Evolutionary conservation across 2,797 vertebrate species (phyloP), one percentile per base, ranked within the genome.

Genomic region (Dendrocincla tyrannina): DNA sequence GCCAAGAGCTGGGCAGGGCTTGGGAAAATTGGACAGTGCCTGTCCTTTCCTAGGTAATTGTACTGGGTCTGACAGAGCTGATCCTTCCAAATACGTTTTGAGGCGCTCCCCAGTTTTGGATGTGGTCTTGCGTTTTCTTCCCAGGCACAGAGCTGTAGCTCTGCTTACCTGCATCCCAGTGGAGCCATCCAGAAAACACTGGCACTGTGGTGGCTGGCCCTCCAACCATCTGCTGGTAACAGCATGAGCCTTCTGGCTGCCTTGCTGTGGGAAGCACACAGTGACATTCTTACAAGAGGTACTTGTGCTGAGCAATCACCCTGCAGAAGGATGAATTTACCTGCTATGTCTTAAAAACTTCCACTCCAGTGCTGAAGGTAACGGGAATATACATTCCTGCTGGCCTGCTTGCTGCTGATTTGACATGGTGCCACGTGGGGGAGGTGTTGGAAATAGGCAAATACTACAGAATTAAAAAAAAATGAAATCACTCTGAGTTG

Each of bases 371-470:
- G 22, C 67, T 58, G 58, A 50, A 88, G 81, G 81, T 85, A 88
- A 93, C 67, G 66, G 84, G 81, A 86, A 73, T 80, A 75, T 56
- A 75, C 7, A 4, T 88, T 86, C 72, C 87, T 88, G 69, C 76
- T 95, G 90, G 88, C 46, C 84, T 37, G 62, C 85, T 90, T 33
- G 73, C 91, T 88, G 93, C 77, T 94, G 63, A 7, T 88, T 95
- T 97, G 96, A 96, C 92, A 89, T 91, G 59, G 7, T 88, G 93
- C 95, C 95, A 88, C 44, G 7, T 82, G 88, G 76, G 69, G 92
- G 84, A 96, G 91, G 90, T 85, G 82, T 64, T 93, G 81, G 89
- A 91, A 95, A 88, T 63, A 92, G 76, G 92, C 91, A 95, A 95
- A 93, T 86, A 69, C 53, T 52, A 55, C 39, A 17, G 63, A 95